phyloP scores from a whole-genome alignment of 2,113 vertebrate species.

The Cervus canadensis region DNA sequence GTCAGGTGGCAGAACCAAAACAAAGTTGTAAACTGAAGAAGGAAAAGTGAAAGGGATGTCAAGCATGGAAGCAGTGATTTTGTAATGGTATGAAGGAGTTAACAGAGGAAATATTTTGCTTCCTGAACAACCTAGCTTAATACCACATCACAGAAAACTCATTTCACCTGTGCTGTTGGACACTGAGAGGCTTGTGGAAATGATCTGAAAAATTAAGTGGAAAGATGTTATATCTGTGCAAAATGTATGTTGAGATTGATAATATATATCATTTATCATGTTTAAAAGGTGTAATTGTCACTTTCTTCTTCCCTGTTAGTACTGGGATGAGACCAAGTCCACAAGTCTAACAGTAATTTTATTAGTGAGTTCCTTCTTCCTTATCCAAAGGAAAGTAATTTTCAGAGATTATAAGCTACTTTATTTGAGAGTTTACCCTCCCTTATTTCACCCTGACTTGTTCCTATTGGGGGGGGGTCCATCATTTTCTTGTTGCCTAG shows the following conservation, averaged over 20 bases:
- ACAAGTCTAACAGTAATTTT: not conserved
- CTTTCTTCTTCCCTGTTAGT: not conserved
- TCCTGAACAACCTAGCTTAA: not conserved
- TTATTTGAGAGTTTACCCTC: not conserved
- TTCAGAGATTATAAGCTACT: not conserved
- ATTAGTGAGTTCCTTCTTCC: not conserved
- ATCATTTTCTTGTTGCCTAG: constrained; percentile 11
- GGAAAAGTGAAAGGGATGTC: not conserved
- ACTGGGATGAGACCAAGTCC: not conserved
- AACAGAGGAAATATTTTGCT: not conserved
- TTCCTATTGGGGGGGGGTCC: not conserved
- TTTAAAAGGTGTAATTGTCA: not conserved
- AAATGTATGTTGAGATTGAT: not conserved
- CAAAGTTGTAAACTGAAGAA: not conserved
- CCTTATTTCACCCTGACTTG: not conserved
- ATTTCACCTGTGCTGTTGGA: not conserved
- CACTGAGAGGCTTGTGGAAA: not conserved
- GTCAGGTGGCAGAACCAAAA: not conserved
- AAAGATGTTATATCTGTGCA: not conserved
- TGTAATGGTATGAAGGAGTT: not conserved
- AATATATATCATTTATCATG: not conserved
- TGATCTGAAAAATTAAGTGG: not conserved
- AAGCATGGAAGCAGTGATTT: not conserved
- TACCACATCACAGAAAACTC: not conserved
- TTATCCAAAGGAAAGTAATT: not conserved